Conservation (phyloP, 23 tunicate species). For the Ciona savignyi region DNA sequence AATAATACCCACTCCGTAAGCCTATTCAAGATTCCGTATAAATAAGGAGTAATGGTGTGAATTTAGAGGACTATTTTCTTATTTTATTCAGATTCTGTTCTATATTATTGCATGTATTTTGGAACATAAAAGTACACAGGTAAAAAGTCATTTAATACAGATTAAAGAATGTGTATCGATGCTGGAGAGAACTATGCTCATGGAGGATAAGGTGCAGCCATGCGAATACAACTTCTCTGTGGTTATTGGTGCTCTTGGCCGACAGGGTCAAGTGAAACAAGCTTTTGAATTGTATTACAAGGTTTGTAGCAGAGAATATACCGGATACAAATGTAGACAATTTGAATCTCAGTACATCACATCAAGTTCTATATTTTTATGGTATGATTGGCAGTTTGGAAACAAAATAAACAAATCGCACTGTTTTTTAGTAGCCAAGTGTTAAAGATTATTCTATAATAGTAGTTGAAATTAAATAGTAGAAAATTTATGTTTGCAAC, state of each 20-base stretch:
- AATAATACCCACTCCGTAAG: no score
- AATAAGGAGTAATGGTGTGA: no score
- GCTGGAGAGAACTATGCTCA: slow-evolving; percentile 49
- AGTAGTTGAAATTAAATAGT: neutral
- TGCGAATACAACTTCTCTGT: slow-evolving; percentile 63
- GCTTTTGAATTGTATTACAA: slow-evolving; percentile 40
- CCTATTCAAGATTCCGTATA: no score
- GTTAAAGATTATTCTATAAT: neutral
- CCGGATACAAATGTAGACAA: neutral
- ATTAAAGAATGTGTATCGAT: slow-evolving; percentile 54
- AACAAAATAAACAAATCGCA: no score
- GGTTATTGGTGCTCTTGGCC: slow-evolving; percentile 70
- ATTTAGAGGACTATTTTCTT: no score
- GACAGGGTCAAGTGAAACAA: slow-evolving; percentile 46
- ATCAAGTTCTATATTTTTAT: neutral
- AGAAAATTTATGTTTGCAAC: no score
- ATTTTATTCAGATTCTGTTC: no score
- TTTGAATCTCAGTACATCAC: neutral
- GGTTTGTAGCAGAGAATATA: neutral
- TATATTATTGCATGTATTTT: no score
- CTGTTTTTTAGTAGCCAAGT: neutral
- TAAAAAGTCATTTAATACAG: no score
- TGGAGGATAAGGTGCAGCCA: slow-evolving; percentile 54
- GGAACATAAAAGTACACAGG: no score
- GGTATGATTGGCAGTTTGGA: no score